phyloP scores from a whole-genome alignment of 2,113 vertebrate genomes.

The Dipodomys spectabilis region DNA sequence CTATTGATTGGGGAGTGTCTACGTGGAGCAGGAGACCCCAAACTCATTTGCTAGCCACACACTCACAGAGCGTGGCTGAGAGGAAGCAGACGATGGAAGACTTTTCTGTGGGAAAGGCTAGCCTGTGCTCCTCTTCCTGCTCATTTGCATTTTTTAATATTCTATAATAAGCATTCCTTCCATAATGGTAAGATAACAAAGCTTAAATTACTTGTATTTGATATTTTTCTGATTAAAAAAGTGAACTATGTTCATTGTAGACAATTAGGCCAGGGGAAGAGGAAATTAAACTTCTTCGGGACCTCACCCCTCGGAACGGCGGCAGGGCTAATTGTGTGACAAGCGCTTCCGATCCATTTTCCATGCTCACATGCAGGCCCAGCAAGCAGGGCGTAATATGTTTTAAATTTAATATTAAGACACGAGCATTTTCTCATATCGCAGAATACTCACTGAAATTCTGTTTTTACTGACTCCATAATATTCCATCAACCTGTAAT shows the following conservation, averaged over 20 bases:
- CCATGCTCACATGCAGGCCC: accelerated
- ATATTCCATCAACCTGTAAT: accelerated
- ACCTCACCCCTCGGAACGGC: accelerated
- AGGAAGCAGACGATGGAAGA: background rate
- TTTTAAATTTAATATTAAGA: background rate
- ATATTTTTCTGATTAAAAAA: slow-evolving; percentile 60
- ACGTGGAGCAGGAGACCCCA: background rate
- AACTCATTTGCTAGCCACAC: background rate
- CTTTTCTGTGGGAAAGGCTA: background rate
- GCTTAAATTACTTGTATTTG: slow-evolving; percentile 3
- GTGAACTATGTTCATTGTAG: background rate
- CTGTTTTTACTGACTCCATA: background rate
- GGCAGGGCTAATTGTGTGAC: accelerated
- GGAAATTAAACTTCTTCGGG: background rate
- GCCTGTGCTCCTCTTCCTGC: accelerated
- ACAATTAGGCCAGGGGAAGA: background rate
- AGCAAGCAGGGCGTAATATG: accelerated
- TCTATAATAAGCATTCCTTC: accelerated
- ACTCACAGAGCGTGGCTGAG: background rate
- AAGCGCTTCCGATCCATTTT: accelerated
- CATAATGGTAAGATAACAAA: background rate
- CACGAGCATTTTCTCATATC: background rate
- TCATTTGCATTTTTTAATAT: too few species aligned
- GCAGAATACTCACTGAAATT: accelerated
- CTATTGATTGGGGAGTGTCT: background rate